A percentile compares a stretch with the other conserved stretches of the same genome.
Evolutionary conservation across 2,113 vertebrate species (phyloP).

Genomic region (Myiozetetes cayanensis): DNA sequence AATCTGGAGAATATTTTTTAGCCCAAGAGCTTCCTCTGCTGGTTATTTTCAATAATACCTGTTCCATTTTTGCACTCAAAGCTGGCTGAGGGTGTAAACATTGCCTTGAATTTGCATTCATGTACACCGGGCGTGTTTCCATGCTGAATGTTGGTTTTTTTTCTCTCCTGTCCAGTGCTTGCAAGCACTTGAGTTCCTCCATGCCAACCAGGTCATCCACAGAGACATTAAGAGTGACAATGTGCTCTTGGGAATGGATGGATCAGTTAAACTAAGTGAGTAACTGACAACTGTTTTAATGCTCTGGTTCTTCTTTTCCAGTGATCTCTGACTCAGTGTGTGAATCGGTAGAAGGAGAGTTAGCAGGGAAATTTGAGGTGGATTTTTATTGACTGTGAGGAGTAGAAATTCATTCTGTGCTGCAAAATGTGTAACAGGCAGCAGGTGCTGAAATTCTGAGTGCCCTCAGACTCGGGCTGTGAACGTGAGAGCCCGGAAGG

Average conservation of each 20-base stretch:
- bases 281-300: constrained; percentile 17
- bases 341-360: neutral
- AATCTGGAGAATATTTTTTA: neutral
- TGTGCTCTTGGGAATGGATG: constrained; percentile 96
- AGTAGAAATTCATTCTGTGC: neutral
- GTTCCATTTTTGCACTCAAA: neutral
- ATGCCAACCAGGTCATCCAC: constrained; percentile 98
- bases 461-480: neutral
- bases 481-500: accelerated
- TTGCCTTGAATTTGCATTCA: neutral
- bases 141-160: neutral
- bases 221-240: constrained; percentile 99
- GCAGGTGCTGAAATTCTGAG: neutral
- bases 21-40: constrained; percentile 49
- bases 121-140: neutral
- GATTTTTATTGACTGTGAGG: neutral
- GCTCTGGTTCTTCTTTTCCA: neutral
- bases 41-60: neutral
- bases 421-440: neutral
- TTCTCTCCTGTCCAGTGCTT: constrained; percentile 81
- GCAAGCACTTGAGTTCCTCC: constrained; percentile 95
- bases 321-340: accelerated
- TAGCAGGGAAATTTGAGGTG: neutral
- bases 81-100: neutral
- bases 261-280: constrained; percentile 98